Base-by-base conservation (phyloP, 1,140 invertebrate species). In the Hermetia illucens region DNA sequence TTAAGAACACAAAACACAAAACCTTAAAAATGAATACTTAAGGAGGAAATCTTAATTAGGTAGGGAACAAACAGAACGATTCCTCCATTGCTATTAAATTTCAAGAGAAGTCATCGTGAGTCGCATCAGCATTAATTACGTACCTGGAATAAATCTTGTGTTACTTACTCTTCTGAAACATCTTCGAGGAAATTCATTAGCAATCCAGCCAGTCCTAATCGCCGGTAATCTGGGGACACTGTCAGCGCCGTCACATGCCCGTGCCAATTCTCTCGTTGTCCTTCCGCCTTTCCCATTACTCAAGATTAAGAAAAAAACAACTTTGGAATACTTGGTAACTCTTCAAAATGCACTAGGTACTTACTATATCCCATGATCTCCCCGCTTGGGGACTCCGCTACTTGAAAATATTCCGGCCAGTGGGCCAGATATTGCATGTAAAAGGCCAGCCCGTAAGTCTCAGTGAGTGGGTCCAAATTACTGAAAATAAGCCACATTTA, bases 261-360 rank as follows among this genome's bases (percentile, higher is more conserved):
- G 72, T 98, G 95, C 92, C 92, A 98, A 55, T 92, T 85, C 52
- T 95, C 87, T 41, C 81, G 79, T 51, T 77, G 74, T 0, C 94
- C 95, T 71, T 99, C 95, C 9, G 92, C 83, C 67, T 98, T 98
- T 21, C 93, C 95, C 93, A 98, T 98, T 34, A 98, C 91, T 96
- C 50, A 41, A 71, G 70, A 18, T n/a, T 19, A 10, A 35, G 36
- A 42, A 37, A 30, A 39, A 34, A 22, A 17, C 19, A 27, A 24
- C 5, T 38, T 36, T 9, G 34, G 15, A 6, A 19, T 5, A 20
- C 25, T 22, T 6, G n/a, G 34, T 1, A 17, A 33, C 2, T 16
- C 3, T 22, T 33, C 13, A 21, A 5, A n/a, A 37, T 15, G 6
- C 21, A 18, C 34, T 15, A 12, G 25, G 33, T 45, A 80, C 80